Conservation (phyloP, 1,140 invertebrate species). For the Melitaea cinxia region DNA sequence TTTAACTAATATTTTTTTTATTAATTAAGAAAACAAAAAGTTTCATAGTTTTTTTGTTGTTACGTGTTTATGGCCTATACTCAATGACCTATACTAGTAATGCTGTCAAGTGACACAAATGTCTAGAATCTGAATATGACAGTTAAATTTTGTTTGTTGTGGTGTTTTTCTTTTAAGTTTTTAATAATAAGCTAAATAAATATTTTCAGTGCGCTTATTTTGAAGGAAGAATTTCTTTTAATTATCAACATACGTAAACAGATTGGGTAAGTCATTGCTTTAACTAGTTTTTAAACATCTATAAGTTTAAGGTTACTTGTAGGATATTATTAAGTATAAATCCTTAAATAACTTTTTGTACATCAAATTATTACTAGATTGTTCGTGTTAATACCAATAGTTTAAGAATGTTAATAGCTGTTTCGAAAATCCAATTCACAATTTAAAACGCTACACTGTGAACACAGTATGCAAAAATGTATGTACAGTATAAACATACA, state of each 20-base stretch:
- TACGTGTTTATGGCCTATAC: too few species aligned
- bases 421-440: too few species aligned
- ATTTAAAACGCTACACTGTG: too few species aligned
- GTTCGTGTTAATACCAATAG: too few species aligned
- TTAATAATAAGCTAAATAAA: conserved; percentile 4
- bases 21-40: too few species aligned
- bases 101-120: neutral
- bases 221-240: neutral
- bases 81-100: neutral
- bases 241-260: neutral
- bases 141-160: conserved; percentile 8
- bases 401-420: too few species aligned
- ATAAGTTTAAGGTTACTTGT: neutral
- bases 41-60: too few species aligned
- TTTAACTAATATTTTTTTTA: too few species aligned
- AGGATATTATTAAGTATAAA: neutral
- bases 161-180: conserved; percentile 4
- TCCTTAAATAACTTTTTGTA: neutral
- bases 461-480: too few species aligned
- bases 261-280: neutral
- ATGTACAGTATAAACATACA: too few species aligned
- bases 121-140: neutral
- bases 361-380: neutral
- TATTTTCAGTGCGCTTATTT: neutral
- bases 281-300: neutral